Evolutionary conservation across 2,113 vertebrate genomes (phyloP).

Genomic region (Pholis gunnellus): DNA sequence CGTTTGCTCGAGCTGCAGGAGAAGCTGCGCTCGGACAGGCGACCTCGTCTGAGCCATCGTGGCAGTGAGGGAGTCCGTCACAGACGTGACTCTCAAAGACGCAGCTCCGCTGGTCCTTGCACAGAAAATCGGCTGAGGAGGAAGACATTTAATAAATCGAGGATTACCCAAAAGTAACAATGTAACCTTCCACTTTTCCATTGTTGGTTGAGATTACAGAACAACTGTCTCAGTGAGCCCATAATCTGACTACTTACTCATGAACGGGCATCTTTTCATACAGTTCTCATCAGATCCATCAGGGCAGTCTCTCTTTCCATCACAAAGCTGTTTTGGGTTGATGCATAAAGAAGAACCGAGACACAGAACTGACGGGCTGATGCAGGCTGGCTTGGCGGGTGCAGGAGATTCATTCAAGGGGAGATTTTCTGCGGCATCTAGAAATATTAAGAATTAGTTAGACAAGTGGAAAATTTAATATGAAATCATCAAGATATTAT

Average conservation of each 20-base stretch:
- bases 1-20: neutral
- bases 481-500: neutral
- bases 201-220: too few species aligned
- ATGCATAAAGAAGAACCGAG: slow-evolving; percentile 78
- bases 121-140: slow-evolving; percentile 79
- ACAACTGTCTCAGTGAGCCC: too few species aligned
- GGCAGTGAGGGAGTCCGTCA: slow-evolving; percentile 87
- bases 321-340: slow-evolving; percentile 81
- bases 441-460: neutral
- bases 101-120: slow-evolving; percentile 79
- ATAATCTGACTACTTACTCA: too few species aligned
- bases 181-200: too few species aligned
- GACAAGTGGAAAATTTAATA: neutral
- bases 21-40: slow-evolving; percentile 69
- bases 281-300: slow-evolving; percentile 89
- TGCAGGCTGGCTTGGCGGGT: slow-evolving; percentile 63
- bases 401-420: neutral
- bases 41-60: slow-evolving; percentile 86
- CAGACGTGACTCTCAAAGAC: slow-evolving; percentile 78
- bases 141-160: too few species aligned
- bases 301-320: slow-evolving; percentile 86
- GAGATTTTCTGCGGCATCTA: neutral
- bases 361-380: slow-evolving; percentile 80
- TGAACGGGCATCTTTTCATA: slow-evolving; percentile 73
- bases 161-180: too few species aligned